phyloP scores from a whole-genome alignment of 2,113 vertebrate genomes.

The Elaphurus davidianus region DNA sequence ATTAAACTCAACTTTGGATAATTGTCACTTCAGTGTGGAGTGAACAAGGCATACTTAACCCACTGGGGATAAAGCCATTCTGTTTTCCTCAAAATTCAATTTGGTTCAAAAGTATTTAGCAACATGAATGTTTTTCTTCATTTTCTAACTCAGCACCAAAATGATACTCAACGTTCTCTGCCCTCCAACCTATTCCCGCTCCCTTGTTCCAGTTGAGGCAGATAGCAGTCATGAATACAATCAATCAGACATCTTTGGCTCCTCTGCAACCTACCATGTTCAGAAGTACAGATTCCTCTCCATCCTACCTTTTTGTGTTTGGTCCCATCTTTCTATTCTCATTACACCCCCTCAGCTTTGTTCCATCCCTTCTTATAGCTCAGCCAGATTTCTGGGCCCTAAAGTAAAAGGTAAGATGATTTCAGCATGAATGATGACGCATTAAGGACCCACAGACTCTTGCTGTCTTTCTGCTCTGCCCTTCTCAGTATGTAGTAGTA shows the following conservation, averaged over 20 bases:
- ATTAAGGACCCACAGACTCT: not conserved
- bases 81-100: not conserved
- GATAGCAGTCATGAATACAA: not conserved
- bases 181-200: not conserved
- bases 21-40: not conserved
- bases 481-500: not conserved
- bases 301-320: not conserved
- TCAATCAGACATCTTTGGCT: not conserved
- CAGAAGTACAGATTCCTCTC: not conserved
- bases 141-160: not conserved
- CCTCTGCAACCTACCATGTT: not conserved
- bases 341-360: not conserved
- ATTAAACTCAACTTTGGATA: not conserved
- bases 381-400: not conserved
- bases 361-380: not conserved
- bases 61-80: not conserved
- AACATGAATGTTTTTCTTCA: not conserved
- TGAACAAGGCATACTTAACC: not conserved
- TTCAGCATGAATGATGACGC: not conserved
- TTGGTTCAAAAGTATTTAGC: not conserved
- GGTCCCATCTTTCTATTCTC: not conserved
- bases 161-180: not conserved
- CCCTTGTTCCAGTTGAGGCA: accelerated
- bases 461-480: not conserved
- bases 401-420: not conserved